Evolutionary conservation across 2,113 vertebrate species (phyloP).

Genomic region (Campylomormyrus numenius): DNA sequence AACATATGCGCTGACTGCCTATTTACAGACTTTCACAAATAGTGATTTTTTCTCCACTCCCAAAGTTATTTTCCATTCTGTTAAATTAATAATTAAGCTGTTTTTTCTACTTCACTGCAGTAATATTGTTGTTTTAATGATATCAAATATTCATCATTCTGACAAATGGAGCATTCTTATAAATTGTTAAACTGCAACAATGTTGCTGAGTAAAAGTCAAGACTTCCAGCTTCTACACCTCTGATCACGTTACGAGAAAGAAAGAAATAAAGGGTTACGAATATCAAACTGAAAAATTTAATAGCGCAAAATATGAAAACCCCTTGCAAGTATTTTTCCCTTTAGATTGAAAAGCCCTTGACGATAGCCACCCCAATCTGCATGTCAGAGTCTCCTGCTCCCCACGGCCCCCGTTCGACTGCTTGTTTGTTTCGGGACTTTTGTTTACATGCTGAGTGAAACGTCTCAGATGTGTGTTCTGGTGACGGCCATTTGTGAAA

Average conservation of each 20-base stretch:
- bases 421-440: conserved; percentile 27
- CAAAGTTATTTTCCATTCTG: conserved; percentile 24
- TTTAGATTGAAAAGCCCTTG: conserved; percentile 63
- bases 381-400: conserved; percentile 43
- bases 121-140: conserved; percentile 38
- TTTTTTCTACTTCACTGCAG: conserved; percentile 30
- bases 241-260: conserved; percentile 43
- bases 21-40: conserved; percentile 13
- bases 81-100: conserved; percentile 42
- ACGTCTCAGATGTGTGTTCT: background rate
- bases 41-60: background rate
- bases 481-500: background rate
- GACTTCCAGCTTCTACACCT: conserved; percentile 65
- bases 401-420: conserved; percentile 44
- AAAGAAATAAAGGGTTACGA: conserved; percentile 45
- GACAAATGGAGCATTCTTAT: conserved; percentile 35
- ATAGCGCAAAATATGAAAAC: conserved; percentile 65
- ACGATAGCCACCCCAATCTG: conserved; percentile 50
- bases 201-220: conserved; percentile 67
- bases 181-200: conserved; percentile 48
- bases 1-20: background rate
- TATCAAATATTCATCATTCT: conserved; percentile 48
- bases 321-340: conserved; percentile 69
- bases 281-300: conserved; percentile 73
- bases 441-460: conserved; percentile 14